Evolutionary conservation across 2,797 vertebrate genomes (phyloP).

Genomic region (Pempheris klunzingeri): DNA sequence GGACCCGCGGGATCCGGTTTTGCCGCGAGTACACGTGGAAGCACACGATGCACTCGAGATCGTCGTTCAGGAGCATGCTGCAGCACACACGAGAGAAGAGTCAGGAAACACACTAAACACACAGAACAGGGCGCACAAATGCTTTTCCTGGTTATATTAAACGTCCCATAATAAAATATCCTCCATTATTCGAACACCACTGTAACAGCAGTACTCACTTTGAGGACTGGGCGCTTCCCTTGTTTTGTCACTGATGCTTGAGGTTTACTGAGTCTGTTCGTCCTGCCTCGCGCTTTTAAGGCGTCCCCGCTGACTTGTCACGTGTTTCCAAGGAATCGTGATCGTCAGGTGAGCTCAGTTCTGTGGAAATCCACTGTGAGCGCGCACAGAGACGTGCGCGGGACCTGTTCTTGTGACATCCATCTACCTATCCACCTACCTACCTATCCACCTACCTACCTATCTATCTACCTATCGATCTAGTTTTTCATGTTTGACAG

Average conservation of each 20-base stretch:
- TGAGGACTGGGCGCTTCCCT: rapidly evolving
- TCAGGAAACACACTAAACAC: background rate
- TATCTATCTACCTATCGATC: too few species aligned
- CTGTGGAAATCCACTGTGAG: constrained; percentile 1
- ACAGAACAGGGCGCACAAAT: too few species aligned
- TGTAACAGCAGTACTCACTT: constrained; percentile 30
- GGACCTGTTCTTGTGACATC: too few species aligned
- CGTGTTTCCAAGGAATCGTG: constrained; percentile 31
- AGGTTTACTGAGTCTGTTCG: background rate
- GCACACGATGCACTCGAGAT: constrained; percentile 75
- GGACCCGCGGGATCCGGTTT: constrained; percentile 66
- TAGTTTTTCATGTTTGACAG: too few species aligned
- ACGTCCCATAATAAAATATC: too few species aligned
- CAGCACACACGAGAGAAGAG: background rate
- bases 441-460: too few species aligned
- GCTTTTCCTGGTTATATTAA: too few species aligned
- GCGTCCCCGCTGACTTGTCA: background rate
- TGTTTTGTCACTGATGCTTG: background rate
- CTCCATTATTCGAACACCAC: background rate
- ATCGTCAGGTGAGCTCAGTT: background rate
- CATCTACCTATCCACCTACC: too few species aligned
- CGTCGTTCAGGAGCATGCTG: constrained; percentile 45
- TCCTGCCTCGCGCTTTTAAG: background rate
- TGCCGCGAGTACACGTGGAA: constrained; percentile 61
- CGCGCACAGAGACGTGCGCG: rapidly evolving